Evolutionary conservation across 1,140 invertebrate species (phyloP), one percentile per base, ranked within the genome.

Genomic region (Nasonia vitripennis): DNA sequence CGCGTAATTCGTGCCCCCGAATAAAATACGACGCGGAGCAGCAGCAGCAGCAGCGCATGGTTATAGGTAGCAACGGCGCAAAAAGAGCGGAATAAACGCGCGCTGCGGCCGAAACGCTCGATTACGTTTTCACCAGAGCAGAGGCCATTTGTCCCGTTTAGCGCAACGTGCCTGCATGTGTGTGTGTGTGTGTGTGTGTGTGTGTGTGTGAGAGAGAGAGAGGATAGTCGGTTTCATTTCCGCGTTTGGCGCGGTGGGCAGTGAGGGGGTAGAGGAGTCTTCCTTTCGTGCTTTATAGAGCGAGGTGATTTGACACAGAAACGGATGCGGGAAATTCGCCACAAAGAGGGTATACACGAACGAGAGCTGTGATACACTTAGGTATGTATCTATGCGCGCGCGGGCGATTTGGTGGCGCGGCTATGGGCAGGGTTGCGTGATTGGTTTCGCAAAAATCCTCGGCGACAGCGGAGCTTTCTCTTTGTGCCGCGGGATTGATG

Each of bases 281-380:
- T 27, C 27, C 27, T 27, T 80, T 80, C 67, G 78, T 70, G 67
- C 68, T 80, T 80, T 80, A 80, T 80, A 80, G 78, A 80, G 78
- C 78, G 78, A 68, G 20, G 20, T 70, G 34, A 80, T 71, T 81
- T 71, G 70, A 23, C 51, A 73, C 45, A 78, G 10, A 78, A 51
- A 71, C 67, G 78, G 31, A 77, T 23, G 6, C 37, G 87, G 81
- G 67, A 81, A 87, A 87, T 85, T 70, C 67, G 14, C 37, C 37
- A 45, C 31, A 62, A 62, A 62, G 55, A 62, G 55, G 17, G 20
- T 55, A 55, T 55, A 55, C 11, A 55, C 1, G 17, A 2, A 10
- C 10, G 41, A 45, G 9, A 9, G 41, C 10, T 45, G 37, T 41
- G 41, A 37, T 45, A 10, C 10, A 51, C 48, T 73, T 73, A 37